Conservation (phyloP, 2,113 vertebrate genomes). For the Pseudopodoces humilis region DNA sequence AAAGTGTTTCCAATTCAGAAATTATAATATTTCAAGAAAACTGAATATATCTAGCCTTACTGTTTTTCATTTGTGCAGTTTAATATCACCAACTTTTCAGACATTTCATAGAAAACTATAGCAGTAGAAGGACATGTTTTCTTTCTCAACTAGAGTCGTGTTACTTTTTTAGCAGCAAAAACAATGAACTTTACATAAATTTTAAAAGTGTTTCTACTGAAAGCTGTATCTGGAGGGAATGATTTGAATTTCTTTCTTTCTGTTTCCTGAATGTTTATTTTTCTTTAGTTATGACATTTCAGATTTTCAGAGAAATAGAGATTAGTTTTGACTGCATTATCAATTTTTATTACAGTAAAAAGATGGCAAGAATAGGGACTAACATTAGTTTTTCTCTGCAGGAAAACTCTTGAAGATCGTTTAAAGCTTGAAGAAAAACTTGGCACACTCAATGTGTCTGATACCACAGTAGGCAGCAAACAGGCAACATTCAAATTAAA, state of each 20-base stretch:
- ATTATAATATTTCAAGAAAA: neutral
- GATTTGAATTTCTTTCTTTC: neutral
- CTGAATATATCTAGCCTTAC: neutral
- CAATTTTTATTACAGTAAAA: neutral
- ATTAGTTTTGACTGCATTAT: neutral
- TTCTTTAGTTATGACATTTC: neutral
- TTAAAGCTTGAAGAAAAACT: slow-evolving; percentile 86
- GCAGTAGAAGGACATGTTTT: neutral
- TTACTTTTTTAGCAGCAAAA: neutral
- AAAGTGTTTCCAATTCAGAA: neutral
- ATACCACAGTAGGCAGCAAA: slow-evolving; percentile 93
- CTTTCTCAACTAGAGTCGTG: neutral
- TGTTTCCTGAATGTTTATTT: neutral
- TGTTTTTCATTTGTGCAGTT: neutral
- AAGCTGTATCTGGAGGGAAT: neutral
- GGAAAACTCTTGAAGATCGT: slow-evolving; percentile 92
- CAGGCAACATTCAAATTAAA: slow-evolving; percentile 92
- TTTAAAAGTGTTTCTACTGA: neutral
- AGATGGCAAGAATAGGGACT: neutral
- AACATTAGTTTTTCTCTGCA: slow-evolving; percentile 55
- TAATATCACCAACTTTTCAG: neutral
- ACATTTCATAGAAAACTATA: neutral
- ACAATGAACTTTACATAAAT: neutral
- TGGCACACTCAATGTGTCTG: slow-evolving; percentile 76
- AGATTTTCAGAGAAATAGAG: neutral